phyloP scores from a whole-genome alignment of 2,888 invertebrate genomes.

The Leptinotarsa juncta region DNA sequence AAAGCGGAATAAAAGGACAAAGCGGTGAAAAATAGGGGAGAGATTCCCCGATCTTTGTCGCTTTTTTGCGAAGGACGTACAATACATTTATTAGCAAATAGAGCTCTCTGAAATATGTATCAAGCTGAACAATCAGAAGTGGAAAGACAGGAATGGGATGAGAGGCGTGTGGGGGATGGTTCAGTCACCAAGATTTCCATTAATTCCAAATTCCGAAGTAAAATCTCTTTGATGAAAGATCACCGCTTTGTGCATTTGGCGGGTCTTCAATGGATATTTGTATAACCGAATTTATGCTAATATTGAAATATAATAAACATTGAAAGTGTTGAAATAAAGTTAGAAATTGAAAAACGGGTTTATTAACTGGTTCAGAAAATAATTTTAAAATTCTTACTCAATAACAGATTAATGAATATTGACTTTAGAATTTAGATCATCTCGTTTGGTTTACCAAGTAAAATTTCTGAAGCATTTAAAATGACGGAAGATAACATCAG shows the following conservation, averaged over 20 bases:
- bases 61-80: slow-evolving; percentile 20
- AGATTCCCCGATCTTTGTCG: slow-evolving; percentile 18
- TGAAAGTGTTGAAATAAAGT: no score
- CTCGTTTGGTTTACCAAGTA: no score
- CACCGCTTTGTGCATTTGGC: background rate
- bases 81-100: slow-evolving; percentile 34
- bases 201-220: background rate
- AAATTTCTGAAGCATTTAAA: no score
- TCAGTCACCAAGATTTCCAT: slow-evolving; percentile 2
- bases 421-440: no score
- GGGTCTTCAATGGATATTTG: background rate
- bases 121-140: slow-evolving; percentile 14
- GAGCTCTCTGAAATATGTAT: slow-evolving; percentile 29
- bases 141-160: background rate
- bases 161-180: background rate
- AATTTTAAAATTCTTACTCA: no score
- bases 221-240: background rate
- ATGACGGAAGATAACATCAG: no score
- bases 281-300: no score
- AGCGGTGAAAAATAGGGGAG: slow-evolving; percentile 28
- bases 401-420: no score
- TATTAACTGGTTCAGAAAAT: no score
- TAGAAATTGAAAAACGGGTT: no score
- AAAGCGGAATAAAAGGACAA: slow-evolving; percentile 30
- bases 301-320: no score